Evolutionary conservation across 2,888 invertebrate species (phyloP).

Genomic region (Flexamia atlantica): DNA sequence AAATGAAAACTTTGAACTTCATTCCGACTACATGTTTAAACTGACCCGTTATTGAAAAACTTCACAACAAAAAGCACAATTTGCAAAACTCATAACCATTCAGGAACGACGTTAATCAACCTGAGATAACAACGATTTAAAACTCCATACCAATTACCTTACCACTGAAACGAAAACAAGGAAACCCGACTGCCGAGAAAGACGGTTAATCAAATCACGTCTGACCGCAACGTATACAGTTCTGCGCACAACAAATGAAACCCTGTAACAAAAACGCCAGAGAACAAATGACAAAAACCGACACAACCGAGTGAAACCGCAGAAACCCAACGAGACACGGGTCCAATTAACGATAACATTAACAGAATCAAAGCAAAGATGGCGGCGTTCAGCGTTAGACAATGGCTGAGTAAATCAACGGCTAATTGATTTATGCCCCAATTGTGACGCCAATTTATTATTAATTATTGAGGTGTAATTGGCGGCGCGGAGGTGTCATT

Average conservation of each 20-base stretch:
- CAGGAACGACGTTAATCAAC: too few relatives aligned
- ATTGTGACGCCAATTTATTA: constrained; percentile 50
- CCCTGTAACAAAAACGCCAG: not conserved
- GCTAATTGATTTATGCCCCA: constrained; percentile 46
- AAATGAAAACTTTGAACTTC: too few relatives aligned
- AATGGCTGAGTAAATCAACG: constrained; percentile 41
- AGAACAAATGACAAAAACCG: constrained; percentile 22
- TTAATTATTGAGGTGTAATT: constrained; percentile 46
- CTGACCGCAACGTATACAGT: not conserved
- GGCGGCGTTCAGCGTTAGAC: constrained; percentile 21
- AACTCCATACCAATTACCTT: not conserved
- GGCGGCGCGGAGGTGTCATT: constrained; percentile 39
- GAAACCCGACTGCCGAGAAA: not conserved
- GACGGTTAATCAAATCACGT: not conserved
- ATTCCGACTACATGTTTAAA: too few relatives aligned
- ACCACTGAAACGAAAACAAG: not conserved
- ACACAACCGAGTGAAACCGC: constrained; percentile 13
- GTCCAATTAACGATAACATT: constrained; percentile 41
- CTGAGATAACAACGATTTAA: too few relatives aligned
- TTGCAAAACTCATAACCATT: too few relatives aligned
- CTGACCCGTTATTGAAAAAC: too few relatives aligned
- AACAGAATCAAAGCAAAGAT: constrained; percentile 42
- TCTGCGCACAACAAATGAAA: not conserved
- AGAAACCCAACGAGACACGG: constrained; percentile 31
- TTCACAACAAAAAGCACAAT: too few relatives aligned